Conservation (phyloP, 2,888 invertebrate genomes). For the Cantharis nigra region DNA sequence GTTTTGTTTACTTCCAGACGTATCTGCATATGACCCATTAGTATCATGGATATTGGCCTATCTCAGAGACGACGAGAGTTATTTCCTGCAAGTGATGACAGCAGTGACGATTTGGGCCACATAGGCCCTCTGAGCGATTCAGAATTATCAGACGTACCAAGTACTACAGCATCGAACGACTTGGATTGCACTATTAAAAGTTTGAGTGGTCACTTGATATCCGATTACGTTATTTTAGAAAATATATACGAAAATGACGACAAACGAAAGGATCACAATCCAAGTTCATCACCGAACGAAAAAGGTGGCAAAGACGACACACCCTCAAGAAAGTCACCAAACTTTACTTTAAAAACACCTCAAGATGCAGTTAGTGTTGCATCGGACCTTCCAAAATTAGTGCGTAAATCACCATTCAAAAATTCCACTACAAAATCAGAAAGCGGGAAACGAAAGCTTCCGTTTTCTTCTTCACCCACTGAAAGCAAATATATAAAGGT, state of each 20-base stretch:
- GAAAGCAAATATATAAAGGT: constrained; percentile 32
- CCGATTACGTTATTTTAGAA: constrained; percentile 37
- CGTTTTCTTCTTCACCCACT: constrained; percentile 21
- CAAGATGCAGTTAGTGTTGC: constrained; percentile 47
- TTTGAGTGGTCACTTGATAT: constrained; percentile 29
- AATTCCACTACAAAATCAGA: constrained; percentile 30
- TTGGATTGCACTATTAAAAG: constrained; percentile 9
- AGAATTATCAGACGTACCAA: constrained; percentile 2
- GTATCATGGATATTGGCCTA: not conserved
- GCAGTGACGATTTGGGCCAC: constrained; percentile 61
- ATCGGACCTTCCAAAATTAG: constrained; percentile 44
- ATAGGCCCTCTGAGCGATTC: constrained; percentile 60
- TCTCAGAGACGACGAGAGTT: constrained; percentile 67
- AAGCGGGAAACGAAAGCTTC: constrained; percentile 29
- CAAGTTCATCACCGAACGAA: constrained; percentile 6
- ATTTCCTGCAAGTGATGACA: constrained; percentile 55
- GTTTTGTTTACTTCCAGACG: not conserved
- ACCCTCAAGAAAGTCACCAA: constrained; percentile 43
- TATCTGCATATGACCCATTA: too few relatives aligned
- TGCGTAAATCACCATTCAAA: constrained; percentile 47
- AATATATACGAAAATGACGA: constrained; percentile 18
- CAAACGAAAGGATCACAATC: not conserved
- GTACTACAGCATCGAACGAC: not conserved
- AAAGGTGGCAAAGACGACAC: constrained; percentile 32
- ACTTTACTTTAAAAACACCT: constrained; percentile 50